A percentile compares a stretch with the other conserved stretches of the same genome.
Conservation (phyloP, 2,113 vertebrate species). For the Mustelus asterias region DNA sequence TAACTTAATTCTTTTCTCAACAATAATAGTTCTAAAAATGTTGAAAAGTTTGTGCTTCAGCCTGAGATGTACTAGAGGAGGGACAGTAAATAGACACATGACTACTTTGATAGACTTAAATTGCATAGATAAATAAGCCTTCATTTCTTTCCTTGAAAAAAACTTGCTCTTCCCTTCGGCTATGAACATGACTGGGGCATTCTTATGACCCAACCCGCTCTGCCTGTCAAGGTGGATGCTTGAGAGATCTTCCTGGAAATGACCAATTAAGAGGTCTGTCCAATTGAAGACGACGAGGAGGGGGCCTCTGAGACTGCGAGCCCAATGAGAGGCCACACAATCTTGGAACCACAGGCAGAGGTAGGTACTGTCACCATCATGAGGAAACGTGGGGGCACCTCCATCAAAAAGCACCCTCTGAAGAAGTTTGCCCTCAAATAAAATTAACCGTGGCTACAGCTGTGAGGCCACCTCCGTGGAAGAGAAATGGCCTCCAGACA, state of each 20-base stretch:
- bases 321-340: not conserved
- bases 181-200: too few relatives aligned
- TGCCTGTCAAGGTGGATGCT: not conserved
- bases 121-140: not conserved
- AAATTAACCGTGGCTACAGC: too few relatives aligned
- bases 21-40: not conserved
- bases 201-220: not conserved
- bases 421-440: too few relatives aligned
- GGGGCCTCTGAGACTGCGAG: too few relatives aligned
- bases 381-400: too few relatives aligned
- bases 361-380: not conserved
- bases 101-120: not conserved
- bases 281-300: not conserved
- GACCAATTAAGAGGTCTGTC: not conserved
- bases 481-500: too few relatives aligned
- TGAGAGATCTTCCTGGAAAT: not conserved
- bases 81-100: not conserved
- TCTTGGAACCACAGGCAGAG: not conserved
- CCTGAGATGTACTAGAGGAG: not conserved
- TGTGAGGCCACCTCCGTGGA: too few relatives aligned
- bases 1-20: not conserved
- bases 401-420: too few relatives aligned
- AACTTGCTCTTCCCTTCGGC: not conserved
- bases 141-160: constrained; percentile 7
- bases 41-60: not conserved